Evolutionary conservation across 2,113 vertebrate genomes (phyloP).

Genomic region (Saguinus imperator): DNA sequence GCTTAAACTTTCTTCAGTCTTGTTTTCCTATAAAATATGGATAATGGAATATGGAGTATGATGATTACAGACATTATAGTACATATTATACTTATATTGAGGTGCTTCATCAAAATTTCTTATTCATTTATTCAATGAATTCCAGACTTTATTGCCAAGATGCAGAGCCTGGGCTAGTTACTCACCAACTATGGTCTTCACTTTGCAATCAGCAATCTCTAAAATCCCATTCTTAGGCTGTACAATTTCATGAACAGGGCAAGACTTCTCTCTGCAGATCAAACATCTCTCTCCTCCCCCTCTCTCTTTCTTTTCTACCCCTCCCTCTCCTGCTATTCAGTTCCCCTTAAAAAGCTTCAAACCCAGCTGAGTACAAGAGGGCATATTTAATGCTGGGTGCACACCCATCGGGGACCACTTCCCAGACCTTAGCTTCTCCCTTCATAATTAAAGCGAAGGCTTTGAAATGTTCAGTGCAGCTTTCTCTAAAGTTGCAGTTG

Average conservation of each 20-base stretch:
- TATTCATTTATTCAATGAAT: background rate
- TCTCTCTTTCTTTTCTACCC: background rate
- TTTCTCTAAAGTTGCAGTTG: slow-evolving; percentile 12
- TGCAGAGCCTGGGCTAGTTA: background rate
- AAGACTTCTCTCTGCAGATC: background rate
- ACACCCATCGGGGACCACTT: background rate
- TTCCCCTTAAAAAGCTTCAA: slow-evolving; percentile 2
- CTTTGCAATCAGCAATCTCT: background rate
- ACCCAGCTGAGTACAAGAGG: background rate
- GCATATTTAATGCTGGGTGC: background rate
- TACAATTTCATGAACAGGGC: background rate
- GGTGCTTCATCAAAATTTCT: background rate
- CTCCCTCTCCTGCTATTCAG: background rate
- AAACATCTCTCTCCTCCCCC: background rate
- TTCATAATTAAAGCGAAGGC: slow-evolving; percentile 49
- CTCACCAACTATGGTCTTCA: background rate
- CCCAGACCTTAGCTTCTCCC: slow-evolving; percentile 48
- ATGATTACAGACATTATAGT: background rate
- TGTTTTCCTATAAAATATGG: background rate
- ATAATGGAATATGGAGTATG: background rate
- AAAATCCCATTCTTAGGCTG: background rate
- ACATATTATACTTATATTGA: background rate
- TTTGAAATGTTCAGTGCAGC: slow-evolving; percentile 39
- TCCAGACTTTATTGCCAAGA: background rate
- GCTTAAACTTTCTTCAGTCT: background rate